Evolutionary conservation across 35 echinoderm and acorn worm species (phyloP).

Genomic region (Eucidaris tribuloides): DNA sequence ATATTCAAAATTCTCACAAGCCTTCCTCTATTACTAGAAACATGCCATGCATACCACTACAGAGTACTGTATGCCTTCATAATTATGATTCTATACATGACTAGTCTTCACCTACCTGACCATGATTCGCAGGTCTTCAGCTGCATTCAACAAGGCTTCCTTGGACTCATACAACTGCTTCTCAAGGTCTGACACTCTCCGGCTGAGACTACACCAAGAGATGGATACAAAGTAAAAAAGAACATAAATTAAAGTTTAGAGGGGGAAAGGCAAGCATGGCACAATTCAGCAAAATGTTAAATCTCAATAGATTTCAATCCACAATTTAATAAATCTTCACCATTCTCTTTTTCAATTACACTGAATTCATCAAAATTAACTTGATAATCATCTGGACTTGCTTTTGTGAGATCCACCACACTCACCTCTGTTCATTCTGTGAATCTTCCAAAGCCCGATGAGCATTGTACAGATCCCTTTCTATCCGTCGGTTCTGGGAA

Average conservation of each 20-base stretch:
- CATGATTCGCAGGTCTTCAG: conserved; percentile 91
- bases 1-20: too few relatives aligned
- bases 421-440: conserved; percentile 63
- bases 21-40: too few relatives aligned
- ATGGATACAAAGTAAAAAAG: background rate
- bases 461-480: conserved; percentile 83
- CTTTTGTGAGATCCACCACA: too few relatives aligned
- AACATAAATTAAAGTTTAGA: background rate
- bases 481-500: conserved; percentile 74
- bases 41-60: too few relatives aligned
- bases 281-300: too few relatives aligned
- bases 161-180: conserved; percentile 82
- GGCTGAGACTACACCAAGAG: background rate
- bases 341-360: too few relatives aligned
- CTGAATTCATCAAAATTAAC: too few relatives aligned
- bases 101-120: conserved; percentile 85
- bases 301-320: too few relatives aligned
- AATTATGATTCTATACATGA: too few relatives aligned
- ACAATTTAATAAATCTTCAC: too few relatives aligned
- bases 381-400: too few relatives aligned
- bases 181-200: conserved; percentile 59
- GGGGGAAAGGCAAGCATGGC: background rate
- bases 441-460: conserved; percentile 72
- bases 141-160: conserved; percentile 69
- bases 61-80: too few relatives aligned